Conservation (phyloP, 92 coral and sea anemone genomes). For the Ricordea florida region DNA sequence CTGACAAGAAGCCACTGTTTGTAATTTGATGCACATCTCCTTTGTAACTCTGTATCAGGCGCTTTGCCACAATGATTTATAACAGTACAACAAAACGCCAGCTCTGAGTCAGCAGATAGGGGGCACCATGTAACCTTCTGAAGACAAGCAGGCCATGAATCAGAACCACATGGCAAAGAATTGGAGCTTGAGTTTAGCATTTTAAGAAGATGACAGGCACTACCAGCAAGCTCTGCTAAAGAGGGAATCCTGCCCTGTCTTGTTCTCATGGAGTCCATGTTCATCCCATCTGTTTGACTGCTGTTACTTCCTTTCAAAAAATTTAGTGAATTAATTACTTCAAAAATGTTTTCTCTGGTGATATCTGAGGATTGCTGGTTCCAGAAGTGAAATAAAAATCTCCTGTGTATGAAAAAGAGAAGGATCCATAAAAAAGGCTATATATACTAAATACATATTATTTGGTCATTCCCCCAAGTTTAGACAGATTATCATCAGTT, state of each 20-base stretch:
- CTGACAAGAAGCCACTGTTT: constrained; percentile 28
- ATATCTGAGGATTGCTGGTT: constrained; percentile 40
- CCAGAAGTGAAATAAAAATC: constrained; percentile 65
- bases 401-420: constrained; percentile 31
- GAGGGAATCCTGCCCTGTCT: constrained; percentile 4
- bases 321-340: constrained; percentile 8
- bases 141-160: too few relatives aligned
- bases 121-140: background rate
- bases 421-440: too few relatives aligned
- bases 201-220: constrained; percentile 2
- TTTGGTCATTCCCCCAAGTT: too few relatives aligned
- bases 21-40: constrained; percentile 40
- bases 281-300: background rate
- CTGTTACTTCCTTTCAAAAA: background rate
- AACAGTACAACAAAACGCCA: constrained; percentile 37
- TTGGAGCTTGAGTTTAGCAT: background rate
- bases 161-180: background rate
- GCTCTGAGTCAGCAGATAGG: constrained; percentile 33
- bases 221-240: constrained; percentile 7
- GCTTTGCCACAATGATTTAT: constrained; percentile 11
- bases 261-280: background rate
- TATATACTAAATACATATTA: too few relatives aligned
- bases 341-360: constrained; percentile 20
- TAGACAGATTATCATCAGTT: too few relatives aligned
- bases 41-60: constrained; percentile 23